Conservation (phyloP, 2,797 vertebrate genomes). For the Aeoliscus strigatus region DNA sequence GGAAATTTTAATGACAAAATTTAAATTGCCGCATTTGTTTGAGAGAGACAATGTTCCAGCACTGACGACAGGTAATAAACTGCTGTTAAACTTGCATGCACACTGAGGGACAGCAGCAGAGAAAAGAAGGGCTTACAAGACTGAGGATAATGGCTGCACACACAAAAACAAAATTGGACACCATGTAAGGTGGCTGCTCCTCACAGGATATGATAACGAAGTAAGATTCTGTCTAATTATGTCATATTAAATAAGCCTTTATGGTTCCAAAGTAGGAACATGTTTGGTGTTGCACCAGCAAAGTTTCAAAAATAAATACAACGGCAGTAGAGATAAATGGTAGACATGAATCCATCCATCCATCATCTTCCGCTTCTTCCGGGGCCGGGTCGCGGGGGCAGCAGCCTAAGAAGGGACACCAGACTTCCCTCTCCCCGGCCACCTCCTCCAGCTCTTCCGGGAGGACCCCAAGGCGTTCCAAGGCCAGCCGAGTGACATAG, state of each 20-base stretch:
- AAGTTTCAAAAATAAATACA: constrained; percentile 64
- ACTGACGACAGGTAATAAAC: constrained; percentile 29
- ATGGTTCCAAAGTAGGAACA: no score
- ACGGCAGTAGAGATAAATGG: no score
- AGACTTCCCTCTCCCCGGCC: no score
- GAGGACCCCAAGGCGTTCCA: no score
- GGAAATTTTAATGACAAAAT: constrained; percentile 37
- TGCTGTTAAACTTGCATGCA: constrained; percentile 17
- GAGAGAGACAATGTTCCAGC: constrained; percentile 23
- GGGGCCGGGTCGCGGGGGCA: no score
- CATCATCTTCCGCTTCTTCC: no score
- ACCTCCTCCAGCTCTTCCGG: no score
- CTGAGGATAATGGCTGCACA: constrained; percentile 18
- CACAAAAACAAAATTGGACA: constrained; percentile 20
- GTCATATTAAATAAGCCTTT: no score
- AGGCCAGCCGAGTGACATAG: no score
- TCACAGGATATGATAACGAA: constrained; percentile 55
- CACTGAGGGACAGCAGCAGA: constrained; percentile 8
- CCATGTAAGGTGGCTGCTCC: constrained; percentile 13
- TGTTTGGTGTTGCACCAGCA: no score
- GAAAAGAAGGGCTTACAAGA: constrained; percentile 1
- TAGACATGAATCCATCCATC: no score
- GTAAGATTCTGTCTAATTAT: constrained; percentile 61
- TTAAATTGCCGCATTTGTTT: constrained; percentile 51
- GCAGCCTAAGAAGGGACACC: no score